Evolutionary conservation across 2,797 vertebrate species (phyloP).

Genomic region (Eupleurogrammus muticus): DNA sequence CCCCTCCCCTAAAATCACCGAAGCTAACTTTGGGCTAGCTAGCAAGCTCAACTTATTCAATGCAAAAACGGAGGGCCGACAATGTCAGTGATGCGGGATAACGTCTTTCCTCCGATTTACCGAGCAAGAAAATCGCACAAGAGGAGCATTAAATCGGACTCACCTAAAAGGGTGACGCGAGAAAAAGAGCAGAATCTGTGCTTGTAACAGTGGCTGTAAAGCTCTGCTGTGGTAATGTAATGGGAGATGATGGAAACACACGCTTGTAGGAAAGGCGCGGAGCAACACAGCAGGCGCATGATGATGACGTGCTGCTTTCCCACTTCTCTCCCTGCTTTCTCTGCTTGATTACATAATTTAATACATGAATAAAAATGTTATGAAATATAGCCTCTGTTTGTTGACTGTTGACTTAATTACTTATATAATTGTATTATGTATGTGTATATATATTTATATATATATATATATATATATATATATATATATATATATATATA

Average conservation of each 20-base stretch:
- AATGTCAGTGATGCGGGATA: not conserved
- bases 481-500: too few species aligned
- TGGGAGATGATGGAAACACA: conserved; percentile 63
- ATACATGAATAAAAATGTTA: too few species aligned
- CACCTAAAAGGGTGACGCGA: conserved; percentile 50
- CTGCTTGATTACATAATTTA: too few species aligned
- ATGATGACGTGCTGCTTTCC: conserved; percentile 63
- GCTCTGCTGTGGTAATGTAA: conserved; percentile 47
- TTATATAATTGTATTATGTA: too few species aligned
- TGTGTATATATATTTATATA: too few species aligned
- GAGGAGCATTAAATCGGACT: conserved; percentile 34
- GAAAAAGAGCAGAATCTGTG: conserved; percentile 25
- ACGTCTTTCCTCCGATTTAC: not conserved
- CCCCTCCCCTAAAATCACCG: conserved; percentile 33
- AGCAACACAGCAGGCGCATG: conserved; percentile 54
- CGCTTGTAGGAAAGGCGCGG: conserved; percentile 76
- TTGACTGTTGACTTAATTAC: too few species aligned
- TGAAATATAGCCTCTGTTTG: too few species aligned
- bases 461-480: too few species aligned
- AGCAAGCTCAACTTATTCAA: conserved; percentile 65
- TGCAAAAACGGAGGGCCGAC: conserved; percentile 24
- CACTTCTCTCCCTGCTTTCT: too few species aligned
- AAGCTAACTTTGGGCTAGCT: conserved; percentile 69
- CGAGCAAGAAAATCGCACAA: too few species aligned
- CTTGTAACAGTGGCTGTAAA: conserved; percentile 21